Evolutionary conservation across 1,140 invertebrate species (phyloP).

Genomic region (Hestina assimilis): DNA sequence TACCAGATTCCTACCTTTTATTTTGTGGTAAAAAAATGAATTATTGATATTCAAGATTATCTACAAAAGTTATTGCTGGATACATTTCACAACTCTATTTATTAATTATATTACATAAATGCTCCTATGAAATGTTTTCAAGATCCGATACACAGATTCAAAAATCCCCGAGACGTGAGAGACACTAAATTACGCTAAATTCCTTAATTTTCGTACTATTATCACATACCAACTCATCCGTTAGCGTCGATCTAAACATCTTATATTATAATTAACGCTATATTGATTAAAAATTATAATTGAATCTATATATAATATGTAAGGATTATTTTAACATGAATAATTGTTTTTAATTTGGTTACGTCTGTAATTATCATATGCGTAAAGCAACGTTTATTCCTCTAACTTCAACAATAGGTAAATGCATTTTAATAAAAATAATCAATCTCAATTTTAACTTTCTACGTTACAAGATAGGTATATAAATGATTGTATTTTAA

Average conservation of each 20-base stretch:
- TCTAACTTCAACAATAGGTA: constrained; percentile 46
- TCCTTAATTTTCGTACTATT: constrained; percentile 66
- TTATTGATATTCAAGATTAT: too few relatives aligned
- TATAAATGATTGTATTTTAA: constrained; percentile 9
- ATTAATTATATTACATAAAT: constrained; percentile 43
- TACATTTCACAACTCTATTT: not conserved
- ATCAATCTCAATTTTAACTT: constrained; percentile 38
- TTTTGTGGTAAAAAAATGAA: too few relatives aligned
- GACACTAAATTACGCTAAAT: constrained; percentile 43
- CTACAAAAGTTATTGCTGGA: not conserved
- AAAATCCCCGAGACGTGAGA: constrained; percentile 32
- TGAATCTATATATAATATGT: constrained; percentile 4
- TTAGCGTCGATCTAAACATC: constrained; percentile 28
- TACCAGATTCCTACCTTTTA: not conserved
- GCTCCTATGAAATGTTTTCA: constrained; percentile 60
- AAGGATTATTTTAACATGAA: constrained; percentile 25
- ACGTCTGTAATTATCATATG: not conserved
- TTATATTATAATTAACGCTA: constrained; percentile 10
- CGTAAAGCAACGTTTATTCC: not conserved
- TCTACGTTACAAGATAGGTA: constrained; percentile 27
- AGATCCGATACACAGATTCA: constrained; percentile 43
- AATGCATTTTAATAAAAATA: constrained; percentile 64
- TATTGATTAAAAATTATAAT: constrained; percentile 19
- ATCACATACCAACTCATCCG: constrained; percentile 62
- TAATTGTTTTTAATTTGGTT: constrained; percentile 16